Percentiles rank a stretch among this genome's conserved stretches.
phyloP scores from a whole-genome alignment of 2,113 vertebrate species.

The Pluvianellus socialis region DNA sequence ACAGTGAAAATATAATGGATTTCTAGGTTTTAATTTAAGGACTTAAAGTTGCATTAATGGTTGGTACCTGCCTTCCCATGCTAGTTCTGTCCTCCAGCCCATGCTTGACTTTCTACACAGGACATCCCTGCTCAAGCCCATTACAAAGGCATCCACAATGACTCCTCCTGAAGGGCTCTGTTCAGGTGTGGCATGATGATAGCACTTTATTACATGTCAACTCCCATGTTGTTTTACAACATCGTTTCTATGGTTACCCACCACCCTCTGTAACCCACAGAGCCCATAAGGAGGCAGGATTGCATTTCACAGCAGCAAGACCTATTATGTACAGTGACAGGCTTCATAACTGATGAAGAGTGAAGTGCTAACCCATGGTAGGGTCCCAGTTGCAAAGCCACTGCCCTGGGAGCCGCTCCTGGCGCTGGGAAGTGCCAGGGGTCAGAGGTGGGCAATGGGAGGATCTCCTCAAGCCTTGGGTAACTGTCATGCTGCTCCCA shows the following conservation, averaged over 20 bases:
- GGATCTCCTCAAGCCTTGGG: accelerated
- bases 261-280: constrained; percentile 22
- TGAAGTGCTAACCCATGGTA: neutral
- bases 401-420: neutral
- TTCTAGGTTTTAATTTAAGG: neutral
- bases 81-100: neutral
- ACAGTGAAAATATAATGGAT: neutral
- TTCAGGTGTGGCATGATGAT: neutral
- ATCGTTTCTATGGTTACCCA: constrained; percentile 66
- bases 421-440: accelerated
- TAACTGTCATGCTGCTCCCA: neutral
- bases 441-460: accelerated
- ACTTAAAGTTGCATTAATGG: neutral
- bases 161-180: constrained; percentile 1
- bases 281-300: constrained; percentile 39
- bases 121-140: neutral
- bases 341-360: neutral
- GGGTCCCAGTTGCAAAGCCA: neutral
- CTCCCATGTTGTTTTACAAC: constrained; percentile 49
- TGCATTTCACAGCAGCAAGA: constrained; percentile 11
- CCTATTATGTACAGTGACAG: neutral
- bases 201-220: constrained; percentile 30
- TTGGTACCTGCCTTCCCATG: neutral
- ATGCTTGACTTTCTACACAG: neutral
- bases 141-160: neutral